Percentiles rank a stretch among this genome's conserved stretches.
Evolutionary conservation across 2,888 invertebrate genomes (phyloP).

Genomic region (Trypoxylon attenuatum): DNA sequence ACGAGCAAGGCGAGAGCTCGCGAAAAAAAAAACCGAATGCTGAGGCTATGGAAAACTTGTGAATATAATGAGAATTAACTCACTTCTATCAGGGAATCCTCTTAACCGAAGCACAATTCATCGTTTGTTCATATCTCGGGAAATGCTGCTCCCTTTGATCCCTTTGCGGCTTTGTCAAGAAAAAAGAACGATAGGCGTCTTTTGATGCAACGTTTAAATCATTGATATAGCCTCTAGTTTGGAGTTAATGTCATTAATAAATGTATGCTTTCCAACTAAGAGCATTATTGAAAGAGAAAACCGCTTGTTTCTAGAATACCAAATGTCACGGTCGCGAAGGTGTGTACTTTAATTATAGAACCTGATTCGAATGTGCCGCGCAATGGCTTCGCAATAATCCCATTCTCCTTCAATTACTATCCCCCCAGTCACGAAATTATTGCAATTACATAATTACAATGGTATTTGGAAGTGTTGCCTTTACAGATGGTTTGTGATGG

Average conservation of each 20-base stretch:
- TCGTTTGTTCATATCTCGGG: too few relatives aligned
- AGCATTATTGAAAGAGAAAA: too few relatives aligned
- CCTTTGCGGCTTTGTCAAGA: neutral
- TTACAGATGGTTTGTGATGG: too few relatives aligned
- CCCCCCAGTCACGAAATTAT: neutral
- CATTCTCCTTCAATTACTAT: neutral
- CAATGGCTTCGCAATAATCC: neutral
- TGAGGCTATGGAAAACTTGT: neutral
- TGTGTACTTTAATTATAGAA: neutral
- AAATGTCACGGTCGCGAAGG: neutral
- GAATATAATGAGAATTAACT: neutral
- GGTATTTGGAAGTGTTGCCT: too few relatives aligned
- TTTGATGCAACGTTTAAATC: too few relatives aligned
- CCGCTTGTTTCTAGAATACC: neutral
- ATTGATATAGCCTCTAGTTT: too few relatives aligned
- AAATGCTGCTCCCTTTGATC: too few relatives aligned
- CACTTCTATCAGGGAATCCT: too few relatives aligned
- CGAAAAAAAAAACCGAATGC: neutral
- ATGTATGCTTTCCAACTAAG: too few relatives aligned
- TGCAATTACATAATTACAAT: too few relatives aligned
- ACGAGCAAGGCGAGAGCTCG: neutral
- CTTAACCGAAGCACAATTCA: too few relatives aligned
- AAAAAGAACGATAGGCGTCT: neutral
- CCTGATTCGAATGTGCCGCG: neutral
- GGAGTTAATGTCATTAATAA: too few relatives aligned